phyloP scores from a whole-genome alignment of 2,797 vertebrate species.

The Pachyuromys duprasi region DNA sequence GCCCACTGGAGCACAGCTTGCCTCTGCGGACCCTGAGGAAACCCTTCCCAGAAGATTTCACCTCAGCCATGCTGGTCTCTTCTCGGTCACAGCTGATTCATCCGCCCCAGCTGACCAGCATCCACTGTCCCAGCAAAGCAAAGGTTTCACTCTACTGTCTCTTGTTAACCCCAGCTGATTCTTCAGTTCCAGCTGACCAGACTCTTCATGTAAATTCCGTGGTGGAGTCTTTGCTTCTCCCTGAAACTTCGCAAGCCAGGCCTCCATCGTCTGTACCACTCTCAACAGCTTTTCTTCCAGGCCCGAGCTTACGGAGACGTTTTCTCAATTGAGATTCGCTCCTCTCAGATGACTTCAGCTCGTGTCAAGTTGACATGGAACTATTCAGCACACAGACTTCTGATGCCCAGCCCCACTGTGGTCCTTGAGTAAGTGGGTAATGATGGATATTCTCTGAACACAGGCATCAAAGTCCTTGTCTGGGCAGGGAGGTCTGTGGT shows the following conservation, averaged over 20 bases:
- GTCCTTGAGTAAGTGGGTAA: not conserved
- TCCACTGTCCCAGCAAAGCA: not conserved
- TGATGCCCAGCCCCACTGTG: not conserved
- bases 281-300: not conserved
- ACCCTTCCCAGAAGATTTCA: not conserved
- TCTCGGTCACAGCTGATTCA: not conserved
- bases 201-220: not conserved
- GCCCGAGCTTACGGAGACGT: not conserved
- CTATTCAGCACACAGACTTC: not conserved
- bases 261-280: not conserved
- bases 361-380: not conserved
- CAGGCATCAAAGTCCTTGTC: too few relatives aligned
- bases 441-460: accelerated
- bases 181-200: not conserved
- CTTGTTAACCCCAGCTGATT: not conserved
- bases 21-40: not conserved
- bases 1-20: not conserved
- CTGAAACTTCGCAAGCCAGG: not conserved
- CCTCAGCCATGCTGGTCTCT: not conserved
- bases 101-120: not conserved
- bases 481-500: accelerated
- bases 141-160: not conserved
- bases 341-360: not conserved
- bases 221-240: not conserved
- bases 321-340: not conserved